These are phyloP conservation scores for Macropis europaea DNA, from an alignment of 2,888 invertebrate genomes.

Conservation along the genomic window DNA sequence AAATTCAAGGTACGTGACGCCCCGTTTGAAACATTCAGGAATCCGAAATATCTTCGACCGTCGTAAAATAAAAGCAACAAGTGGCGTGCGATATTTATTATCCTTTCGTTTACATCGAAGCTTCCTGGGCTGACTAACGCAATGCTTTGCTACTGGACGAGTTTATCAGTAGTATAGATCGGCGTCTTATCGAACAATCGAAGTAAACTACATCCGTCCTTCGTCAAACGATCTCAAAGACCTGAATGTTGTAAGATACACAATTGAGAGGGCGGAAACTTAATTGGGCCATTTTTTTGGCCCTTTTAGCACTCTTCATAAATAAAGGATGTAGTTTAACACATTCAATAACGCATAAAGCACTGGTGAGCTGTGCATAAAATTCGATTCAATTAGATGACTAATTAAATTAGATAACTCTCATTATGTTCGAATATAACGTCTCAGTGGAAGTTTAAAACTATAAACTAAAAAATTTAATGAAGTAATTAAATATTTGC, in stretches of 20 bases:
- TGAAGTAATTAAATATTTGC: no score
- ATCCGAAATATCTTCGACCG: conserved; percentile 1
- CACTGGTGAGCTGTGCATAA: no score
- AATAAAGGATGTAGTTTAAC: no score
- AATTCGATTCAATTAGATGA: no score
- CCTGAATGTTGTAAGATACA: background rate
- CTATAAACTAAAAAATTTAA: no score
- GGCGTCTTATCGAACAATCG: conserved; percentile 14
- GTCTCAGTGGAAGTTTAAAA: no score
- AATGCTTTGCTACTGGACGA: conserved; percentile 9
- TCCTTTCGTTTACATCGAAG: conserved; percentile 13
- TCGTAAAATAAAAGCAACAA: conserved; percentile 53
- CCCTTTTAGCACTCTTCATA: no score
- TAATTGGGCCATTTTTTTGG: no score
- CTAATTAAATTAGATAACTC: no score
- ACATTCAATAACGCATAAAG: no score
- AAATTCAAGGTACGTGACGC: background rate
- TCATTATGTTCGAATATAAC: no score
- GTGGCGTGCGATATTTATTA: conserved; percentile 42
- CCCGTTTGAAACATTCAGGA: background rate
- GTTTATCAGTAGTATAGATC: conserved; percentile 28
- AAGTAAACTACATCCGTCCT: conserved; percentile 6
- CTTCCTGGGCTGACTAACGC: conserved; percentile 26
- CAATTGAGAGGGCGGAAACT: no score
- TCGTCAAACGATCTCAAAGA: background rate